Evolutionary conservation across 2,888 invertebrate species (phyloP).

Genomic region (Pyrgus malvae): DNA sequence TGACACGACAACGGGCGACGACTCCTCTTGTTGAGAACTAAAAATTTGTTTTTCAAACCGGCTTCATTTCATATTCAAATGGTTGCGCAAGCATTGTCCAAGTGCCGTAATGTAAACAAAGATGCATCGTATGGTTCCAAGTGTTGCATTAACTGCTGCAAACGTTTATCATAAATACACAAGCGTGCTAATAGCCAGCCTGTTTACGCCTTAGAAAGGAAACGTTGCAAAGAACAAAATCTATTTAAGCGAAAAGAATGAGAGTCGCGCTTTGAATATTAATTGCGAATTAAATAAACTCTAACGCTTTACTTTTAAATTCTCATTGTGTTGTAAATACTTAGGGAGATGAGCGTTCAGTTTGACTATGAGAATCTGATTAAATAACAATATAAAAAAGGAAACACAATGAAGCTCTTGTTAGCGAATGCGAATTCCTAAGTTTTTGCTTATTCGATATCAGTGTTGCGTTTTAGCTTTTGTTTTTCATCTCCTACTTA

Average conservation of each 20-base stretch:
- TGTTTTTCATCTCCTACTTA: no score
- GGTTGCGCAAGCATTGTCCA: conserved; percentile 55
- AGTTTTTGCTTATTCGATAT: no score
- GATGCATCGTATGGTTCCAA: conserved; percentile 8
- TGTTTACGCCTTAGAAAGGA: conserved; percentile 2
- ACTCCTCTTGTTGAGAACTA: conserved; percentile 53
- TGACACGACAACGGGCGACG: conserved; percentile 47
- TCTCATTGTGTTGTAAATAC: no score
- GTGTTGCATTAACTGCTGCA: conserved; percentile 14
- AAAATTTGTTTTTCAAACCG: conserved; percentile 60
- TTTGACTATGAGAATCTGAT: no score
- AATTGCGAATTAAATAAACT: neutral
- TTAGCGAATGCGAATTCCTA: no score
- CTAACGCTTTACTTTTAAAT: no score
- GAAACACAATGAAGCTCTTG: no score
- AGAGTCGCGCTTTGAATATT: neutral
- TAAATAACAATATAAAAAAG: no score
- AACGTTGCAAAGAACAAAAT: neutral
- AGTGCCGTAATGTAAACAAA: conserved; percentile 33
- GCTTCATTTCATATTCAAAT: conserved; percentile 64
- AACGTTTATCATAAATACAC: conserved; percentile 26
- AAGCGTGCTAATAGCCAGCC: neutral
- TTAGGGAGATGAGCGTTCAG: no score
- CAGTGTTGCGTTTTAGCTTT: no score
- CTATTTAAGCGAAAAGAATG: neutral